Percentiles rank a stretch among this genome's conserved stretches.
Conservation (phyloP, 2,113 vertebrate genomes). For the Colistium nudipinnis region DNA sequence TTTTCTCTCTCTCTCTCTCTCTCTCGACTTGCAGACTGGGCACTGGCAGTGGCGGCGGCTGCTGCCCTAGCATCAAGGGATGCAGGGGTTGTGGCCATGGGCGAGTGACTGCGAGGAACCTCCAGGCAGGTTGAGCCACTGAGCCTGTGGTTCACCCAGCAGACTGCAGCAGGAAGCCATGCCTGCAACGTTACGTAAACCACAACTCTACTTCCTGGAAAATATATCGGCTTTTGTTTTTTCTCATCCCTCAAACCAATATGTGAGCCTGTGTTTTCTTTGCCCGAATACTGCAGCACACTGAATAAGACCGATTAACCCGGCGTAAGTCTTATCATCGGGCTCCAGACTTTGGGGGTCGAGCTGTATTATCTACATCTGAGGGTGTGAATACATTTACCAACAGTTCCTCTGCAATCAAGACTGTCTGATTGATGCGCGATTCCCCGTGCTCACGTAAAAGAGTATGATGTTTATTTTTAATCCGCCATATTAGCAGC, state of each 20-base stretch:
- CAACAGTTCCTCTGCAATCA: too few species aligned
- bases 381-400: not conserved
- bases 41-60: too few species aligned
- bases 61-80: too few species aligned
- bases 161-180: slow-evolving; percentile 29
- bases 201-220: slow-evolving; percentile 40
- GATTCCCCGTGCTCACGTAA: too few species aligned
- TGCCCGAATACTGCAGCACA: not conserved
- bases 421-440: too few species aligned
- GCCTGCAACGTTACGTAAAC: slow-evolving; percentile 32
- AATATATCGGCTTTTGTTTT: slow-evolving; percentile 32
- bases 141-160: too few species aligned
- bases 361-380: not conserved
- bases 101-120: too few species aligned
- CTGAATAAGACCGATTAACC: not conserved
- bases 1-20: too few species aligned
- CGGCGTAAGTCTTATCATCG: not conserved
- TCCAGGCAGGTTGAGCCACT: too few species aligned
- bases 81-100: too few species aligned
- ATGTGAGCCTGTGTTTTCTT: slow-evolving; percentile 9
- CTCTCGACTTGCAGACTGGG: too few species aligned
- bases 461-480: too few species aligned
- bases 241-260: slow-evolving; percentile 22
- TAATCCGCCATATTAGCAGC: slow-evolving; percentile 26
- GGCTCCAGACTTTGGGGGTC: not conserved